Evolutionary conservation across 2,888 invertebrate species (phyloP).

Genomic region (Ennomos fuscantarius): DNA sequence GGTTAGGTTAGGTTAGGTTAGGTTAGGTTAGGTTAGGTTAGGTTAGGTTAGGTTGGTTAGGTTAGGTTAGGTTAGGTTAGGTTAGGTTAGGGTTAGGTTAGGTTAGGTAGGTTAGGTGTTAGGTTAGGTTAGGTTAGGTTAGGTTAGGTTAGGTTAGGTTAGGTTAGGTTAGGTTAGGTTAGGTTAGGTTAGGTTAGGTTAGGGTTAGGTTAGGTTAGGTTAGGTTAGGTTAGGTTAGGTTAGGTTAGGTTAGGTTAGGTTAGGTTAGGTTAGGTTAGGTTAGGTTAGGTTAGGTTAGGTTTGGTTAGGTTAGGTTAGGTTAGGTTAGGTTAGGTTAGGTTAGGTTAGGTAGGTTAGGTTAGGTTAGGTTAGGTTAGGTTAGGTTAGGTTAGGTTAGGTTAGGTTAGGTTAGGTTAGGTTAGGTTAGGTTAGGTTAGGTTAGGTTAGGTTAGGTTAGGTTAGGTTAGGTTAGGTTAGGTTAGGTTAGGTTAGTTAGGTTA

Average conservation of each 20-base stretch:
- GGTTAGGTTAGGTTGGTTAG: constrained; percentile 11
- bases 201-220: constrained; percentile 11
- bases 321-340: constrained; percentile 13
- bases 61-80: constrained; percentile 11
- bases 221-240: constrained; percentile 11
- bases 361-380: constrained; percentile 13
- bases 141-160: constrained; percentile 10
- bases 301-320: constrained; percentile 7
- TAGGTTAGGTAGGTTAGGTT: constrained; percentile 13
- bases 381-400: constrained; percentile 13
- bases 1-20: constrained; percentile 10
- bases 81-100: constrained; percentile 11
- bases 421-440: constrained; percentile 13
- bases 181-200: constrained; percentile 10
- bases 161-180: constrained; percentile 9
- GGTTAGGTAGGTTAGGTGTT: constrained; percentile 6
- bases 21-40: constrained; percentile 11
- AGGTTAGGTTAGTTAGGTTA: constrained; percentile 13
- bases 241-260: constrained; percentile 11
- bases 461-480: constrained; percentile 13
- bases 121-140: constrained; percentile 22
- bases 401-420: constrained; percentile 13
- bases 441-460: constrained; percentile 13
- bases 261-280: constrained; percentile 11
- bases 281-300: constrained; percentile 11